Conservation (phyloP, 2,797 vertebrate genomes). For the Lepus oiostolus region DNA sequence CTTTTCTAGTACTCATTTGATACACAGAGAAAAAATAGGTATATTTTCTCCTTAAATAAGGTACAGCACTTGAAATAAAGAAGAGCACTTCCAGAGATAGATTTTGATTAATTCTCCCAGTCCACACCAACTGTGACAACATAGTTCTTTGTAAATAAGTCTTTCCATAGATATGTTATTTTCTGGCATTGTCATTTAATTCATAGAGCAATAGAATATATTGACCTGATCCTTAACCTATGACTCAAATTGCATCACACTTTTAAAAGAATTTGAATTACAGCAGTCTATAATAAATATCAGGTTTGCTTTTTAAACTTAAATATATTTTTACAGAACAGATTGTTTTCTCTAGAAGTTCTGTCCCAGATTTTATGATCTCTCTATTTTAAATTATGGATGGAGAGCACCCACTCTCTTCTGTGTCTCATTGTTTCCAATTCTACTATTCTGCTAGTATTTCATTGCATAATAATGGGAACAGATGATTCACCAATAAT, state of each 20-base stretch:
- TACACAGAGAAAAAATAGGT: neutral
- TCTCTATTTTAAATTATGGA: constrained; percentile 33
- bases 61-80: neutral
- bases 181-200: neutral
- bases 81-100: constrained; percentile 1
- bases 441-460: constrained; percentile 1
- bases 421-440: neutral
- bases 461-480: neutral
- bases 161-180: neutral
- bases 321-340: constrained; percentile 2
- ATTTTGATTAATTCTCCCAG: neutral
- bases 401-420: neutral
- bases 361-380: constrained; percentile 40
- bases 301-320: neutral
- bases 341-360: neutral
- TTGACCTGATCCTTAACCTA: constrained; percentile 37
- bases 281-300: neutral
- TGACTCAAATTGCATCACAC: constrained; percentile 54
- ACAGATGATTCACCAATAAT: neutral
- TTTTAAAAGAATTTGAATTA: constrained; percentile 54
- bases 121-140: neutral
- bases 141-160: constrained; percentile 1
- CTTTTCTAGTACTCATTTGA: neutral
- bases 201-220: constrained; percentile 17
- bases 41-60: neutral